Evolutionary conservation across 2,888 invertebrate species (phyloP), one percentile per base, ranked within the genome.

Genomic region (Brachypalpus laphriformis): DNA sequence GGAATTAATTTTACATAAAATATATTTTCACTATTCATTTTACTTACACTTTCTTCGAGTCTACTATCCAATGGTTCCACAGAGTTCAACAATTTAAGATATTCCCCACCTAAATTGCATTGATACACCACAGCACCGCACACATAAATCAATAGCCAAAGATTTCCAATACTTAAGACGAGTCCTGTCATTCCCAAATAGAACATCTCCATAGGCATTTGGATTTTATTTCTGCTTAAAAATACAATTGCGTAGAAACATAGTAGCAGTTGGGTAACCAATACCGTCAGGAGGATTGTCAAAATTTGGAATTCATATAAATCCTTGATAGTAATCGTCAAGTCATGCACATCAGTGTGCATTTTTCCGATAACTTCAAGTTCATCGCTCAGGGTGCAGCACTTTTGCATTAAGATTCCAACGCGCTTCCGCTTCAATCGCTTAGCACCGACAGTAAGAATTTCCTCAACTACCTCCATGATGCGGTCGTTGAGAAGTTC

Each of bases 401-500:
- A 59, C 14, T 22, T 40, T 37, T 76, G 76, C 76, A 75, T 70
- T 1, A 70, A 8, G 1, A 57, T 0, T 4, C 70, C 57, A 16
- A 68, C 54, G 1, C 3, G n/a, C 3, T 22, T 49, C 1, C 75
- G 47, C 7, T n/a, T 28, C 1, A 31, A 61, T 3, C 22, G 37
- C 14, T 34, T 59, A 1, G 7, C 40, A 2, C 34, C 57, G 0
- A 75, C 7, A 0, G 11, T 14, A 4, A 56, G 25, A 14, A 82
- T 75, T 20, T 75, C 22, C 1, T 76, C 6, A 3, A 51, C 37
- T 14, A 65, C 71, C 5, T 20, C 25, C 0, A 8, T 0, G 3
- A 71, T 65, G 11, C 37, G 76, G 1, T 66, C n/a, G 8, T 82
- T 82, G 0, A 76, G 25, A 20, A 65, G n/a, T 16, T 76, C 82